Base-by-base conservation (phyloP, 2,797 vertebrate genomes). In the Acanthurus lineatus region DNA sequence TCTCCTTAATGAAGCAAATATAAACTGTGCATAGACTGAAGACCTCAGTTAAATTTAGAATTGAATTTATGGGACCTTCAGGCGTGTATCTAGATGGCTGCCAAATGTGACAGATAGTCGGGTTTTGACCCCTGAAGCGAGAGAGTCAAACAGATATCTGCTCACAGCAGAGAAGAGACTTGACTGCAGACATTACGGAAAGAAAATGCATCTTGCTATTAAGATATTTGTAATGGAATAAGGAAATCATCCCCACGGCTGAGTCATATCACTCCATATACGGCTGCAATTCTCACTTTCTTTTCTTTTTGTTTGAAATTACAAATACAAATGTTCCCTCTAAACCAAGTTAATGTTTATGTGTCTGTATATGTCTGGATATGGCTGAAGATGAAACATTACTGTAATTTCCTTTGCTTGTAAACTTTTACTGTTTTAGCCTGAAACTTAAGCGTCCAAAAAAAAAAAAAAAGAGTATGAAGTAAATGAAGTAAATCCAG, bases 51-150 rank as follows among this genome's bases (percentile, higher is more conserved):
- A 78, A 71, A 85, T 86, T 79, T 85, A 76, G 78, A 86, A 73
- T 47, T 87, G 42, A 84, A 86, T 89, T 82, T 44, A 85, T 85
- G 56, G 28, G 17, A 45, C 72, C 80, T 85, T 86, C 42, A 19
- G 86, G 84, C 73, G 14, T 52, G 32, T 79, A 79, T 88, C 86
- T 80, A 77, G 76, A 88, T 77, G 79, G 74, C 73, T 82, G 85
- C 64, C 88, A 87, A 86, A 87, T 87, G 77, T 90, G 86, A 90
- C 74, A 81, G 79, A 88, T 89, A 76, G 83, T 65, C 16, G 16
- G 17, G 69, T 69, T 89, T 79, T 91, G 87, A 91, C 85, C 86
- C 89, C 83, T 81, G 81, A 77, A 85, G 83, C 38, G 20, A 84
- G 68, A 76, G 65, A 86, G 78, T 87, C 75, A 89, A 81, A 82